These are phyloP conservation scores for Columba guinea DNA, from an alignment of 2,797 vertebrate species.

Conservation along the genomic window DNA sequence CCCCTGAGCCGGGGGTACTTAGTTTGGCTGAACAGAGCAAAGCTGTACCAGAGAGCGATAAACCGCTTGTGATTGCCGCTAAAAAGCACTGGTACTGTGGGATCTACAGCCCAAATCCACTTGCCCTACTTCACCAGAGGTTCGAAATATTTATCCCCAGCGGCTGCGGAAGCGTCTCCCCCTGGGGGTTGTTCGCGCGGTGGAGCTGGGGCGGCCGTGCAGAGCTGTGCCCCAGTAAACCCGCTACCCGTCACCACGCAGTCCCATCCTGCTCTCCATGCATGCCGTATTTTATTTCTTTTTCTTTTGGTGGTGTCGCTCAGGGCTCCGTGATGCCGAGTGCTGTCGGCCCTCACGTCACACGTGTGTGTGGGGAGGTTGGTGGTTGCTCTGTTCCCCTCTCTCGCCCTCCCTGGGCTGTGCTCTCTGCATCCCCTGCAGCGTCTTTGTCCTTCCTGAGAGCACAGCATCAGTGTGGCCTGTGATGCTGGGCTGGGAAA, in stretches of 20 bases:
- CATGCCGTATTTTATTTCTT: fast-evolving
- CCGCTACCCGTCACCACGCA: neutral
- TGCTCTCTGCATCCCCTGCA: fast-evolving
- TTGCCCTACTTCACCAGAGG: neutral
- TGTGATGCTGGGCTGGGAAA: neutral
- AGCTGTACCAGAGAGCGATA: neutral
- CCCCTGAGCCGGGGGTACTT: neutral
- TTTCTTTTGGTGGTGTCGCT: neutral
- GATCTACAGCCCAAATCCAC: neutral
- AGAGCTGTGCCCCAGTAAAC: fast-evolving
- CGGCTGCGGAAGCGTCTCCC: neutral
- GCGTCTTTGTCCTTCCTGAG: fast-evolving
- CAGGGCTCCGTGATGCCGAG: neutral
- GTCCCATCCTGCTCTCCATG: neutral
- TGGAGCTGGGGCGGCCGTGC: neutral
- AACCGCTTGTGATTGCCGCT: neutral
- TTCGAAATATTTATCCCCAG: neutral
- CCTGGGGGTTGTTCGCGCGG: neutral
- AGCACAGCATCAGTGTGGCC: fast-evolving
- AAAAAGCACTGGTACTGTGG: neutral
- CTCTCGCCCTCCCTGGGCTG: neutral
- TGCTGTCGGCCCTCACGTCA: fast-evolving
- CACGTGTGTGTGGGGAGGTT: neutral
- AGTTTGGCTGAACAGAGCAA: neutral
- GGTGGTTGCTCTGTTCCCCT: neutral